phyloP scores from a whole-genome alignment of 1,140 invertebrate species.

The Aplysia californica region DNA sequence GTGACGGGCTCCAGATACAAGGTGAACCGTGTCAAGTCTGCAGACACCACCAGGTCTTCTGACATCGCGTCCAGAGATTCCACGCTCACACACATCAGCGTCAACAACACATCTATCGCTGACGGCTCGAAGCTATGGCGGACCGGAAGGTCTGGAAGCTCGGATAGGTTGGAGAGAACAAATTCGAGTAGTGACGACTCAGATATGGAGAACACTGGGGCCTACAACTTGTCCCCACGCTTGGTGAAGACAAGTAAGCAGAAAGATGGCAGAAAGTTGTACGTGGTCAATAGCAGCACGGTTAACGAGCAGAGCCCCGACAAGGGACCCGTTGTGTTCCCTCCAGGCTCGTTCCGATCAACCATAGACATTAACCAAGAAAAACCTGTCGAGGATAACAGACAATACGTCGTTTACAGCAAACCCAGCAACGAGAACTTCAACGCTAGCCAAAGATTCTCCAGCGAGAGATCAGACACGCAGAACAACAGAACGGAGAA shows the following conservation, averaged over 20 bases:
- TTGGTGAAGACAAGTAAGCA: slow-evolving; percentile 4
- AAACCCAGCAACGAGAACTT: neutral
- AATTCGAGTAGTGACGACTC: neutral
- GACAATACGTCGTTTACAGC: neutral
- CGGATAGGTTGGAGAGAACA: neutral
- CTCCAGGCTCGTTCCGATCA: neutral
- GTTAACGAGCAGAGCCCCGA: neutral
- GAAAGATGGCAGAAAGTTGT: slow-evolving; percentile 6
- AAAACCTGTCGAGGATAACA: neutral
- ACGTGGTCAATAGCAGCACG: slow-evolving; percentile 20
- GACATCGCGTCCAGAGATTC: too few species aligned
- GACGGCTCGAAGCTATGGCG: neutral
- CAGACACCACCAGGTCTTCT: too few species aligned
- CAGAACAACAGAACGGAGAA: slow-evolving; percentile 19
- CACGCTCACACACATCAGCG: neutral
- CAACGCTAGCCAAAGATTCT: neutral
- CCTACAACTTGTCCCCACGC: too few species aligned
- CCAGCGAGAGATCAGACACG: neutral
- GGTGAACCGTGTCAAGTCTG: slow-evolving; percentile 4
- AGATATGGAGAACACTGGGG: neutral
- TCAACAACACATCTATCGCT: neutral
- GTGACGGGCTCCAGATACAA: neutral
- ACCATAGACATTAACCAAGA: slow-evolving; percentile 25
- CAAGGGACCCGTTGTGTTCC: neutral
- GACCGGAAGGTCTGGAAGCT: neutral